These are phyloP conservation scores for Sceliomorpha sp. DNA, from an alignment of 2,888 invertebrate species.

Conservation along the genomic window DNA sequence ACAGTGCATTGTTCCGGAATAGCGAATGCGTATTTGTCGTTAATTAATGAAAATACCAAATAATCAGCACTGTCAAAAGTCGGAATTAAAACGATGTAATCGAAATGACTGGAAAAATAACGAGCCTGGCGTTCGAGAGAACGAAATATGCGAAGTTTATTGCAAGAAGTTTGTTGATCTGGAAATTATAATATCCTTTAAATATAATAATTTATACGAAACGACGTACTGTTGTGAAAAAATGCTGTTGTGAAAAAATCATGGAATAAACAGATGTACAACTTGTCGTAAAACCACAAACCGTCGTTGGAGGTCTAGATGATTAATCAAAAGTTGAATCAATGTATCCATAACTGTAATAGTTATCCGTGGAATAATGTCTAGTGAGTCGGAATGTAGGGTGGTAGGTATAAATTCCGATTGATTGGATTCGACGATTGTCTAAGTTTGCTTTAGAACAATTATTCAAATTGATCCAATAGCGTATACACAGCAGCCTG, in stretches of 20 bases:
- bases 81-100: no score
- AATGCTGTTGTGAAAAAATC: no score
- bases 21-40: background rate
- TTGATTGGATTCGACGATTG: slow-evolving; percentile 52
- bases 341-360: slow-evolving; percentile 45
- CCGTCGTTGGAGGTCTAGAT: slow-evolving; percentile 34
- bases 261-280: no score
- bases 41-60: slow-evolving; percentile 1
- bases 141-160: no score
- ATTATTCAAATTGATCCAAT: slow-evolving; percentile 54
- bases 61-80: background rate
- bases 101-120: no score
- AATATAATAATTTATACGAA: no score
- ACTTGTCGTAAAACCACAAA: slow-evolving; percentile 27
- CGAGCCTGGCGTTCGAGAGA: no score
- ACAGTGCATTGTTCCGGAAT: background rate
- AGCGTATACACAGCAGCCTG: slow-evolving; percentile 34
- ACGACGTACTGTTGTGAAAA: no score
- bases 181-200: no score
- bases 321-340: slow-evolving; percentile 39
- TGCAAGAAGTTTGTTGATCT: no score
- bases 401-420: slow-evolving; percentile 40
- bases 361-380: slow-evolving; percentile 42
- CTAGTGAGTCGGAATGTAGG: slow-evolving; percentile 10
- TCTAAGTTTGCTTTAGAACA: slow-evolving; percentile 55